Evolutionary conservation across 2,797 vertebrate genomes (phyloP), one percentile per base, ranked within the genome.

Genomic region (Champsocephalus esox): DNA sequence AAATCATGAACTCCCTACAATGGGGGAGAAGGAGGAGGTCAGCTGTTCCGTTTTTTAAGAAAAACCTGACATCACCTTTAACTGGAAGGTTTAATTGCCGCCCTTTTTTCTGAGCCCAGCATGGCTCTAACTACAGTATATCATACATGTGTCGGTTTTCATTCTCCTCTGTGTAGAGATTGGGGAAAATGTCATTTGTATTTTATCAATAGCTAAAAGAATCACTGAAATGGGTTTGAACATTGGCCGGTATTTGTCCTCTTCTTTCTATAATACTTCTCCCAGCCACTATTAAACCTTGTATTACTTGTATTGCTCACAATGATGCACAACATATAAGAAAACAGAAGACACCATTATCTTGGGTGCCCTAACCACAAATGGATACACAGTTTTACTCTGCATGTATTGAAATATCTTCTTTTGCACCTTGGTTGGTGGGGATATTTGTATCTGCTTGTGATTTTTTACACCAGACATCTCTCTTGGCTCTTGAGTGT

Each of bases 401-500:
- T 48, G 12, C 34, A 54, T n/a, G 1, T 5, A 24, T 16, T 50
- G 12, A 59, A 64, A 66, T n/a, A 38, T 28, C 12, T 77, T 21
- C 51, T 67, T n/a, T 21, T 61, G 43, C 51, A 51, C 38, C 16
- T 4, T 11, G 59, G 60, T 44, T 14, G 14, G n/a, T 24, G 16
- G 38, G 12, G 58, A 7, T 75, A 45, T 70, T 57, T 48, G 48
- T 59, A 60, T 55, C 54, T 10, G 56, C 73, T 43, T 70, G 56
- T 55, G 50, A 61, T 34, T 75, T 64, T 67, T 73, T 65, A 73
- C 66, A 62, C 54, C 51, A 54, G 41, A 55, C 28, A 9, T 52
- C 12, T 68, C 62, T 76, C 64, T 61, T 44, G 44, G 32, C 66
- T 77, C 43, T 45, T 55, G 63, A 70, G 41, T n/a, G 43, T 41